phyloP scores from a whole-genome alignment of 2,797 vertebrate genomes.

The Micropoecilia bifurca region DNA sequence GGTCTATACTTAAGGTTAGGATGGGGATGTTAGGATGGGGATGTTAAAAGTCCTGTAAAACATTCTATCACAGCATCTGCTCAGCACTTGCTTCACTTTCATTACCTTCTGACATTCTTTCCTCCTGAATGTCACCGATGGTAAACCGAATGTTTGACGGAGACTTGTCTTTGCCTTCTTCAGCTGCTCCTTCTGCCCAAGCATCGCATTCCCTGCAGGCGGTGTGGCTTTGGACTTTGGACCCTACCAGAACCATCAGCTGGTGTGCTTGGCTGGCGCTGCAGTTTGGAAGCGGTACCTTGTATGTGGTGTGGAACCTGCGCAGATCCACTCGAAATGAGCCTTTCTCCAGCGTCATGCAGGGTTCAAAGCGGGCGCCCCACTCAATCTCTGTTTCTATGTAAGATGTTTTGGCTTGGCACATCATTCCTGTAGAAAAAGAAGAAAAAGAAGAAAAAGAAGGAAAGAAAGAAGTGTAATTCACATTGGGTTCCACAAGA shows the following conservation, averaged over 20 bases:
- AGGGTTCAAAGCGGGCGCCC: slow-evolving; percentile 51
- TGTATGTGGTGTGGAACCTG: slow-evolving; percentile 51
- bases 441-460: neutral
- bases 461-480: neutral
- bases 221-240: slow-evolving; percentile 24
- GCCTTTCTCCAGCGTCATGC: slow-evolving; percentile 52
- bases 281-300: slow-evolving; percentile 39
- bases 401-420: slow-evolving; percentile 41
- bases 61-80: neutral
- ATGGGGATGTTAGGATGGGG: no score
- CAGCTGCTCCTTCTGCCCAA: slow-evolving; percentile 3
- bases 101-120: slow-evolving; percentile 24
- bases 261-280: slow-evolving; percentile 38
- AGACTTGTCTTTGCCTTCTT: slow-evolving; percentile 32
- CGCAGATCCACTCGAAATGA: slow-evolving; percentile 50
- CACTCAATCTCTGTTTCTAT: slow-evolving; percentile 55
- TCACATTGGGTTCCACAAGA: slow-evolving; percentile 24
- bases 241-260: slow-evolving; percentile 14
- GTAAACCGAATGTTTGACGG: slow-evolving; percentile 18
- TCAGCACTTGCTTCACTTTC: slow-evolving; percentile 23
- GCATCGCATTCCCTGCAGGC: slow-evolving; percentile 16
- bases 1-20: neutral
- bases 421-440: slow-evolving; percentile 37
- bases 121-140: slow-evolving; percentile 36
- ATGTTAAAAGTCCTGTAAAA: neutral